These are phyloP conservation scores for Aphis gossypii DNA, from an alignment of 1,140 invertebrate species.

Conservation along the genomic window DNA sequence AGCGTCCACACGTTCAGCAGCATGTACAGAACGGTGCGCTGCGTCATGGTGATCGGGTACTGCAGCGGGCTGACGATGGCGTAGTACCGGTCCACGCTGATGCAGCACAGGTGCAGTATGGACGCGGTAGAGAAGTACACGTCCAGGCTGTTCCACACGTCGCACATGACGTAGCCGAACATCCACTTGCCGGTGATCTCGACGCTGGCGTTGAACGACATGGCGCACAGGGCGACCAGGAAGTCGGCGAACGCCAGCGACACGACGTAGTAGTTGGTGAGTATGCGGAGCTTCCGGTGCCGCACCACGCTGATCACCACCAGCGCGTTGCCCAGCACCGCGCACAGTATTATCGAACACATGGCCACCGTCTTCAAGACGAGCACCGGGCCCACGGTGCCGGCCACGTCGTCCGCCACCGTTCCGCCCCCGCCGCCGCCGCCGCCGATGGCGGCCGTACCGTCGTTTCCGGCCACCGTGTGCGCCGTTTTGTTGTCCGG, in stretches of 20 bases:
- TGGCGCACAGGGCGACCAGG: slow-evolving; percentile 88
- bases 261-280: slow-evolving; percentile 95
- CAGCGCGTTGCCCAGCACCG: slow-evolving; percentile 85
- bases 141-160: slow-evolving; percentile 93
- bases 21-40: slow-evolving; percentile 81
- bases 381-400: slow-evolving; percentile 43
- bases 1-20: slow-evolving; percentile 87
- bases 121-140: slow-evolving; percentile 95
- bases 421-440: slow-evolving; percentile 68
- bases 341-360: slow-evolving; percentile 83
- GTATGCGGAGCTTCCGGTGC: slow-evolving; percentile 78
- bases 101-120: slow-evolving; percentile 93
- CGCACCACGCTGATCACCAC: slow-evolving; percentile 81
- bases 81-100: slow-evolving; percentile 83
- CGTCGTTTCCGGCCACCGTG: background rate
- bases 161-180: slow-evolving; percentile 88
- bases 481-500: slow-evolving; percentile 2
- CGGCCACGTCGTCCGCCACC: background rate
- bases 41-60: slow-evolving; percentile 88
- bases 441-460: background rate
- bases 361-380: slow-evolving; percentile 78
- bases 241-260: slow-evolving; percentile 91
- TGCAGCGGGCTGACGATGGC: slow-evolving; percentile 88
- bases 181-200: slow-evolving; percentile 83
- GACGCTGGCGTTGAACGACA: slow-evolving; percentile 94